Evolutionary conservation across 2,888 invertebrate genomes (phyloP).

Genomic region (Eupithecia tripunctaria): DNA sequence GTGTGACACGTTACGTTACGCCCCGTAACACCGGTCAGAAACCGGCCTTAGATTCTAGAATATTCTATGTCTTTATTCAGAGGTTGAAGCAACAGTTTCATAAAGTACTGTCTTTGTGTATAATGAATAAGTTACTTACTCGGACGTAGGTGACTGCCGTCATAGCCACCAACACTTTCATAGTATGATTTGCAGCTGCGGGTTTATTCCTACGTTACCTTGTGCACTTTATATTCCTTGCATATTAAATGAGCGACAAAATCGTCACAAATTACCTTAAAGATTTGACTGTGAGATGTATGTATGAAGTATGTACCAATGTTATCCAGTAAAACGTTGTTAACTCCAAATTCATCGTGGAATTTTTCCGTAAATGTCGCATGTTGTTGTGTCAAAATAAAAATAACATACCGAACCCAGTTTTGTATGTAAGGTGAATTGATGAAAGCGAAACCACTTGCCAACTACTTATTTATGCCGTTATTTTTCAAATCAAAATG

Average conservation of each 20-base stretch:
- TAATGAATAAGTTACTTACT: slow-evolving; percentile 54
- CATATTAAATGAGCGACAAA: slow-evolving; percentile 82
- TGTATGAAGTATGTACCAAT: slow-evolving; percentile 64
- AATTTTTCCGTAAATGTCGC: slow-evolving; percentile 55
- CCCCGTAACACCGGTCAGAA: not conserved
- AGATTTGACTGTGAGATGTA: slow-evolving; percentile 82
- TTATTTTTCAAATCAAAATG: slow-evolving; percentile 23
- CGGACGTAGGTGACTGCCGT: slow-evolving; percentile 45
- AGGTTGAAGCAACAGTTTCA: not conserved
- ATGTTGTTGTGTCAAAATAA: slow-evolving; percentile 18
- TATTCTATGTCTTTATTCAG: too few species aligned
- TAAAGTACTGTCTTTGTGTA: slow-evolving; percentile 37
- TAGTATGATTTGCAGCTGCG: slow-evolving; percentile 74
- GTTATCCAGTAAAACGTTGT: slow-evolving; percentile 54
- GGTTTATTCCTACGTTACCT: slow-evolving; percentile 59
- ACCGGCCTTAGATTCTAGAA: not conserved
- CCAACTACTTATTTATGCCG: slow-evolving; percentile 21
- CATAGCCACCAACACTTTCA: slow-evolving; percentile 56
- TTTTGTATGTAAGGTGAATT: slow-evolving; percentile 24
- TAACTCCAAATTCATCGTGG: slow-evolving; percentile 66
- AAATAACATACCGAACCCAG: slow-evolving; percentile 19
- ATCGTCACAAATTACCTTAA: slow-evolving; percentile 82
- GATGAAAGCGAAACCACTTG: slow-evolving; percentile 35
- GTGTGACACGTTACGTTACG: too few species aligned
- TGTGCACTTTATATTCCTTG: slow-evolving; percentile 81